Evolutionary conservation across 2,797 vertebrate genomes (phyloP), one percentile per base, ranked within the genome.

Genomic region (Hephaestus fuliginosus): DNA sequence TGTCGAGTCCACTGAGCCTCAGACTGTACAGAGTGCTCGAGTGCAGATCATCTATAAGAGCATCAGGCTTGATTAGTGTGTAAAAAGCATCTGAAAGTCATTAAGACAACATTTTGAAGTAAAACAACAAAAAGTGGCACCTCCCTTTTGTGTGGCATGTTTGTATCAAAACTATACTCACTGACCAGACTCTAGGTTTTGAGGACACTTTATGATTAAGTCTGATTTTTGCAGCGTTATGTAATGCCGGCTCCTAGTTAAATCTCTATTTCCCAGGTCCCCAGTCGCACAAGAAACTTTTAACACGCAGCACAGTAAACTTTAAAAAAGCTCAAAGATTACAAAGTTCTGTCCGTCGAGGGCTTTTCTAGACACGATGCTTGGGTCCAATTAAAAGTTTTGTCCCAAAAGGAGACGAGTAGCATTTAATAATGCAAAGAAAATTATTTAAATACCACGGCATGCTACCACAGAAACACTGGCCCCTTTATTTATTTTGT

Each of bases 1-100:
- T 52, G 76, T 82, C 28, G 2, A 52, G 63, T 86, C 74, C 58
- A 15, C 76, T 90, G 84, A 62, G 61, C 20, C 46, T 83, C 61
- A 55, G 61, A 18, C 75, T 72, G 71, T 14, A 20, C 53, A 63
- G 55, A 70, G 64, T 1, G n/a, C 25, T 43, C 44, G 13, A 11
- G 51, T 71, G 64, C 72, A 74, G 43, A 70, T 55, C 61, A 77
- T 68, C 56, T n/a, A 15, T 60, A 61, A 48, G 10, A 56, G 61
- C 53, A 53, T 67, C 49, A 53, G 58, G 9, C 7, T 51, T 1
- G 30, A 61, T 67, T 18, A 11, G 5, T 33, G 5, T 4, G 1
- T 25, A 5, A n/a, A 56, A 64, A 56, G 39, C n/a, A 48, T 66
- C 48, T 52, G 4, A 12, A 39, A 53, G 64, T 76, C 30, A 20